Evolutionary conservation across 1,140 invertebrate species (phyloP), one percentile per base, ranked within the genome.

Genomic region (Cataglyphis hispanica): DNA sequence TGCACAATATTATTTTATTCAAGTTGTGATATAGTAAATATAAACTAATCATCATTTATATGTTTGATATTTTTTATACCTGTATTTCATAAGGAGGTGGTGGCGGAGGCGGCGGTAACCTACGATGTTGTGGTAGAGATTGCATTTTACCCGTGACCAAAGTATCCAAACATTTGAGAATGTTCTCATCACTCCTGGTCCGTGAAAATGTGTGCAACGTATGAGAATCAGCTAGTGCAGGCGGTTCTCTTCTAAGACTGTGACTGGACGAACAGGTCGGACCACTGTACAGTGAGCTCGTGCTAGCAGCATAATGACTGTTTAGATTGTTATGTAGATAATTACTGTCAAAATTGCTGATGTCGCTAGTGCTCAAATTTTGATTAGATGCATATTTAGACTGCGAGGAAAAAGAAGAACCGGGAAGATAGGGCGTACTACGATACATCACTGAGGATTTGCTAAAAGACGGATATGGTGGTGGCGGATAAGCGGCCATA

Each of bases 151-250:
- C 93, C 19, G 92, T 76, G 31, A 89, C 87, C 61, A 94, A 87
- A 0, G 92, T 85, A 72, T 97, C 96, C 87, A 96, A 96, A 75
- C 95, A 95, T 86, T 97, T 97, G 83, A 98, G 93, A 89, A 98
- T 97, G 91, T 98, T 98, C 89, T 98, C 97, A 91, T 98, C 97
- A 70, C 97, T 97, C 91, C 96, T 96, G 16, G 97, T 97, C 88
- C 97, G 95, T 46, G 96, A 95, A 92, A 97, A 97, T 85, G 95
- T 75, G 37, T 94, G 89, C 19, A 93, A 94, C 1, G 92, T 92
- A 31, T 94, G 94, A 5, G 96, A 93, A 72, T 96, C 92, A 19
- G 96, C 95, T 6, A 95, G 95, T 56, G 96, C 94, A 25, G 96
- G 94, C 0, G 95, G 96, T 66, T 96, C 94, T 0, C 94, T 93